These are phyloP conservation scores for Borostomias antarcticus DNA, from an alignment of 2,797 vertebrate genomes.

Conservation along the genomic window DNA sequence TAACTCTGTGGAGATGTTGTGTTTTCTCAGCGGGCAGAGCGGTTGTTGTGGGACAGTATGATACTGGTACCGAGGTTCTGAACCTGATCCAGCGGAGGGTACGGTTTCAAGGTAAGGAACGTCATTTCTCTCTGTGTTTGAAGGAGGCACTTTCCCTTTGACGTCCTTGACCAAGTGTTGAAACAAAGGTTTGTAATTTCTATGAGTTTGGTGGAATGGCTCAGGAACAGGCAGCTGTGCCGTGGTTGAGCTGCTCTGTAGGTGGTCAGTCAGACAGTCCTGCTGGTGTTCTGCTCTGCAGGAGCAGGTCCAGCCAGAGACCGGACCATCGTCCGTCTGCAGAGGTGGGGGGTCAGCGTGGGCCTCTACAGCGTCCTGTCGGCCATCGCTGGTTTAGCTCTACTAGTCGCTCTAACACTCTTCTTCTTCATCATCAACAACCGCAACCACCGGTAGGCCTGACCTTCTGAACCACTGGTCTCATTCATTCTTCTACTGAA, in stretches of 20 bases:
- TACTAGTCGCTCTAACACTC: constrained; percentile 83
- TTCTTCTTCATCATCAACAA: constrained; percentile 82
- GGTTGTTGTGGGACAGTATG: constrained; percentile 88
- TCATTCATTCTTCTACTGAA: background rate
- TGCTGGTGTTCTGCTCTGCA: constrained; percentile 51
- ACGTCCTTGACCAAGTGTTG: background rate
- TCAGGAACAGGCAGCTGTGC: no score
- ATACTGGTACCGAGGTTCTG: constrained; percentile 80
- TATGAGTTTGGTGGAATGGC: no score
- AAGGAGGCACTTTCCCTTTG: no score
- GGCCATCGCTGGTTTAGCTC: constrained; percentile 79
- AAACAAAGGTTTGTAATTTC: no score
- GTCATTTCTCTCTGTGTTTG: background rate
- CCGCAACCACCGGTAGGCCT: constrained; percentile 78
- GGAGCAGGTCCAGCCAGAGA: constrained; percentile 85
- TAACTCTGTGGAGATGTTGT: no score
- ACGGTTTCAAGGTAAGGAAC: constrained; percentile 86
- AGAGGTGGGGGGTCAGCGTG: constrained; percentile 78
- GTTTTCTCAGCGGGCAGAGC: constrained; percentile 78
- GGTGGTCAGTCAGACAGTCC: background rate
- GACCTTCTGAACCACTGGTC: background rate
- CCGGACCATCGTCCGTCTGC: constrained; percentile 77
- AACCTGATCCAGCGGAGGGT: constrained; percentile 83
- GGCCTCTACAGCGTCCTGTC: constrained; percentile 81
- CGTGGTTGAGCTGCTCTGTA: no score